phyloP scores from a whole-genome alignment of 1,140 invertebrate species.

The Fopius arisanus region DNA sequence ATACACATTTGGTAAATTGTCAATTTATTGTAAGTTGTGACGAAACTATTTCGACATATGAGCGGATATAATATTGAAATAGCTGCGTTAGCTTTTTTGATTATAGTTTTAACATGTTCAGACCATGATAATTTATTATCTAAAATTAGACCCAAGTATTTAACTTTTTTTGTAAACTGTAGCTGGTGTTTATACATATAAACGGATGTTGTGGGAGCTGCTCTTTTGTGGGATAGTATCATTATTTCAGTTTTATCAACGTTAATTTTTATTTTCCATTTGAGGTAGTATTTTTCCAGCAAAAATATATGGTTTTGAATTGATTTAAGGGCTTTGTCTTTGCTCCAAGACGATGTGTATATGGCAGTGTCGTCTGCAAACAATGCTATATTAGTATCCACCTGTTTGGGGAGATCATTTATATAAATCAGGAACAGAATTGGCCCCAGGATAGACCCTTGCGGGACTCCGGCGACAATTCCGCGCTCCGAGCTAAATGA shows the following conservation, averaged over 20 bases:
- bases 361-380: slow-evolving; percentile 48
- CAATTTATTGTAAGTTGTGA: slow-evolving; percentile 24
- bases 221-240: slow-evolving; percentile 21
- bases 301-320: slow-evolving; percentile 7
- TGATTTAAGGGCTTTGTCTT: background rate
- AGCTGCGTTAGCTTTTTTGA: background rate
- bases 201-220: background rate
- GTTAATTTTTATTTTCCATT: slow-evolving; percentile 44
- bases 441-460: slow-evolving; percentile 43
- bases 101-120: slow-evolving; percentile 5
- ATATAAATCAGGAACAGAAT: slow-evolving; percentile 42
- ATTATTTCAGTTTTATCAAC: slow-evolving; percentile 36
- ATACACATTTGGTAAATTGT: slow-evolving; percentile 25
- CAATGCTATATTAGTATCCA: slow-evolving; percentile 22
- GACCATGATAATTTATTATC: slow-evolving; percentile 11
- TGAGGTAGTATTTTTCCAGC: slow-evolving; percentile 27
- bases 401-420: slow-evolving; percentile 40
- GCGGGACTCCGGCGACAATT: slow-evolving; percentile 40
- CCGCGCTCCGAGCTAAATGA: slow-evolving; percentile 14
- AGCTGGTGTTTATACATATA: slow-evolving; percentile 40
- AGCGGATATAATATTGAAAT: slow-evolving; percentile 12
- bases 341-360: slow-evolving; percentile 19
- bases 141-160: slow-evolving; percentile 21
- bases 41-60: background rate
- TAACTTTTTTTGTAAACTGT: slow-evolving; percentile 11